Evolutionary conservation across 2,113 vertebrate species (phyloP).

Genomic region (Columba janthina): DNA sequence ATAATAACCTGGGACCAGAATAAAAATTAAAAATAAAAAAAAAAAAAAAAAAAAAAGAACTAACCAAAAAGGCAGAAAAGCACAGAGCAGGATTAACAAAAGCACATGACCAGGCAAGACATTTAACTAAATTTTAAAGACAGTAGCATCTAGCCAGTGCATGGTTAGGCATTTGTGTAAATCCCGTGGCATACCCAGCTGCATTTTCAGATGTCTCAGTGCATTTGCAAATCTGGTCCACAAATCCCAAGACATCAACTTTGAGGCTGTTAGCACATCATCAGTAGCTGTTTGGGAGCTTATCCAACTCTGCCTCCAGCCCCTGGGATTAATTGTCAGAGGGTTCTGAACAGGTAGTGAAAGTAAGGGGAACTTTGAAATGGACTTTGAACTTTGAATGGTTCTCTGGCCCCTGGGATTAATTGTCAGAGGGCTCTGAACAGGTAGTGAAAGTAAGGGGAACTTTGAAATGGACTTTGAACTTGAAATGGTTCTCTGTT

Average conservation of each 20-base stretch:
- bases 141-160: not conserved
- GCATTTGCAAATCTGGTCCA: not conserved
- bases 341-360: not conserved
- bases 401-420: accelerated
- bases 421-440: not conserved
- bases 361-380: not conserved
- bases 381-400: not conserved
- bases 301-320: accelerated
- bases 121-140: not conserved
- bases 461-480: not conserved
- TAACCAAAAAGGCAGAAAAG: not conserved
- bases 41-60: not conserved
- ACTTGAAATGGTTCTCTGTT: not conserved
- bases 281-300: not conserved
- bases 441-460: not conserved
- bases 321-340: accelerated
- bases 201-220: not conserved
- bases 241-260: not conserved
- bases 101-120: not conserved
- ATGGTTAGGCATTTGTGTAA: not conserved
- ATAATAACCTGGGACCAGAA: not conserved
- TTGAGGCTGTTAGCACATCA: not conserved
- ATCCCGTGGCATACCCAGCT: not conserved
- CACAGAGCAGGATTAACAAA: not conserved
- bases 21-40: not conserved